phyloP scores from a whole-genome alignment of 2,888 invertebrate genomes.

The Ectemnius lituratus region DNA sequence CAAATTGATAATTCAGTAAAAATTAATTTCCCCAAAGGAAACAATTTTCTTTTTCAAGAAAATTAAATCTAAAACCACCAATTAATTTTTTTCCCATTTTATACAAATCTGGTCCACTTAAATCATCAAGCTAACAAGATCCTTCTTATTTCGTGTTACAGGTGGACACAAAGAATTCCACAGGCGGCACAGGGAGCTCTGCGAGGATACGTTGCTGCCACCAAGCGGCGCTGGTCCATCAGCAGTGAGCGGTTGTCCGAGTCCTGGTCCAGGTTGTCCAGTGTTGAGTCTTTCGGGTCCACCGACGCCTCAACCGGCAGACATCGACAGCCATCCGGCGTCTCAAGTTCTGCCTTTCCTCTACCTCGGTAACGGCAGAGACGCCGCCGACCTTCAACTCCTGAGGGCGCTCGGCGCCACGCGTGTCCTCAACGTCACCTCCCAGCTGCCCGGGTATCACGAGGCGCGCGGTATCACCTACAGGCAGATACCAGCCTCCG shows the following conservation, averaged over 20 bases:
- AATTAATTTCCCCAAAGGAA: no score
- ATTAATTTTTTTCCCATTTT: no score
- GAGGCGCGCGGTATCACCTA: slow-evolving; percentile 84
- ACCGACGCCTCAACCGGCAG: slow-evolving; percentile 76
- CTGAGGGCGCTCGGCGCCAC: slow-evolving; percentile 85
- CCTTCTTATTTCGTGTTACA: slow-evolving; percentile 71
- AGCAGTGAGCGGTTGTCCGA: slow-evolving; percentile 78
- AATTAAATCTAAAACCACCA: no score
- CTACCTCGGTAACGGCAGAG: slow-evolving; percentile 89
- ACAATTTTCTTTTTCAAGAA: no score
- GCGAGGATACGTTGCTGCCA: slow-evolving; percentile 84
- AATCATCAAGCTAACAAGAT: no score
- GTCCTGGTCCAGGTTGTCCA: slow-evolving; percentile 74
- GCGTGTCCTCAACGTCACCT: slow-evolving; percentile 90
- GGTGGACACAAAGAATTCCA: slow-evolving; percentile 86
- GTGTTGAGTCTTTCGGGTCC: slow-evolving; percentile 67
- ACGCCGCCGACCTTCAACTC: slow-evolving; percentile 86
- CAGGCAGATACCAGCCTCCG: slow-evolving; percentile 89
- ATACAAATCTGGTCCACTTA: no score
- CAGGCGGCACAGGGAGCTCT: slow-evolving; percentile 85
- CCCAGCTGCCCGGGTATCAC: slow-evolving; percentile 86
- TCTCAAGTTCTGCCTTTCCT: slow-evolving; percentile 89
- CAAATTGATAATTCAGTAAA: no score
- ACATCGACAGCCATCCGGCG: slow-evolving; percentile 87
- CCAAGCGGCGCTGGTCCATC: slow-evolving; percentile 61